These are phyloP conservation scores for Acleris holmiana DNA, from an alignment of 2,888 invertebrate genomes.

Conservation along the genomic window DNA sequence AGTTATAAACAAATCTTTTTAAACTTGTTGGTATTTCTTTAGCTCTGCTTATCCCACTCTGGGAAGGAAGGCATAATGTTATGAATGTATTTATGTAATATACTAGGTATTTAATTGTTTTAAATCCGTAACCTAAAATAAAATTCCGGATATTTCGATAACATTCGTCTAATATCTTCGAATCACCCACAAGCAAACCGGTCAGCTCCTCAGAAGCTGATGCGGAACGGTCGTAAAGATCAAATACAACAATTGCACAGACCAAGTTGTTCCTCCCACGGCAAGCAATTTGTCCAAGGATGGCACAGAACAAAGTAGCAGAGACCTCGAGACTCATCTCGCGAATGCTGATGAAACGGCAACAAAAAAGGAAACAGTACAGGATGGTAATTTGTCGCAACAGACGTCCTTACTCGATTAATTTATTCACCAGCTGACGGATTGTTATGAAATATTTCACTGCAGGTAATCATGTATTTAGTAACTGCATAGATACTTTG, in stretches of 20 bases:
- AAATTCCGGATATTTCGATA: too few relatives aligned
- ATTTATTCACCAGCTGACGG: slow-evolving; percentile 39
- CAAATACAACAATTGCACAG: neutral
- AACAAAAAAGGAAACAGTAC: slow-evolving; percentile 32
- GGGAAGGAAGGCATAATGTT: too few relatives aligned
- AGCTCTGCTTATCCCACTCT: too few relatives aligned
- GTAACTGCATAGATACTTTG: slow-evolving; percentile 62
- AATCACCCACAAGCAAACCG: too few relatives aligned
- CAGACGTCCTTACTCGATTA: slow-evolving; percentile 39
- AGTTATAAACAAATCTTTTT: too few relatives aligned
- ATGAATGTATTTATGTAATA: too few relatives aligned
- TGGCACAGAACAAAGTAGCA: slow-evolving; percentile 15
- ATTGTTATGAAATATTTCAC: slow-evolving; percentile 52
- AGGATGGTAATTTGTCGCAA: slow-evolving; percentile 34
- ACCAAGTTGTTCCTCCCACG: neutral
- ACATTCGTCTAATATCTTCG: too few relatives aligned
- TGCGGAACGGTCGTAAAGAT: neutral
- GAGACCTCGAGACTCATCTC: slow-evolving; percentile 32
- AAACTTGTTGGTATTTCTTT: too few relatives aligned
- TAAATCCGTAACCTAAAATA: too few relatives aligned
- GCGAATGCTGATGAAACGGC: slow-evolving; percentile 19
- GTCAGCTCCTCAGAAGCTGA: neutral
- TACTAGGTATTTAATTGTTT: too few relatives aligned
- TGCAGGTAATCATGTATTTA: slow-evolving; percentile 39
- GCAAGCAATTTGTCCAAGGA: slow-evolving; percentile 8